Base-by-base conservation (phyloP, 1,140 invertebrate genomes). In the Zaprionus africanus region DNA sequence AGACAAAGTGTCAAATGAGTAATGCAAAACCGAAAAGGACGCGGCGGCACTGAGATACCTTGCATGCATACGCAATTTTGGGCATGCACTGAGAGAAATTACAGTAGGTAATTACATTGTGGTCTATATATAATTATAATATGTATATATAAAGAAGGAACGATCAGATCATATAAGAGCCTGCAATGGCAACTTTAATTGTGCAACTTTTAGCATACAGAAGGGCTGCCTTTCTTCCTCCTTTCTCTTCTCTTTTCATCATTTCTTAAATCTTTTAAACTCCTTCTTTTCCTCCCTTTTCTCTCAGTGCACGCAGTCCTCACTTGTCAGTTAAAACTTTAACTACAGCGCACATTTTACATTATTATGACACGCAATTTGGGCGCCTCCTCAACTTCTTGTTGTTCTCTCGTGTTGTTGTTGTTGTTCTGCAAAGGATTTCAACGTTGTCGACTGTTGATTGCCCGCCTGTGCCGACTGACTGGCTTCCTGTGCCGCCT, bases 1-100 rank as follows among this genome's bases (percentile, higher is more conserved):
- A 79, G 81, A 90, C 85, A 88, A 79, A 88, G 84, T 88, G 84
- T 90, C 85, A 88, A 88, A 88, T 88, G 84, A 90, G 84, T 88
- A 88, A 90, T 88, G 84, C 85, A 90, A 85, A 90, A 58, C 53
- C 69, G 66, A 62, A 53, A 31, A 68, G 72, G 68, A 28, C 19
- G 67, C 63, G 31, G 49, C 67, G 77, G 51, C 69, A 31, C 41
- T 28, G 22, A 28, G 46, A 69, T 12, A 64, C 43, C 43, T 53
- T 49, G 26, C 41, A 49, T 59, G 62, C 63, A 41, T 56, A 41
- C 53, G 46, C 34, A 51, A 51, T 51, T 22, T 51, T 5, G 19
- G 12, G 19, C 22, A 41, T 41, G 17, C 63, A 65, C 63, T 57
- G 53, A 17, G 53, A 41, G 53, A 65, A 51, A 51, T 51, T 22